Percentiles rank a stretch among this genome's conserved stretches.
phyloP scores from a whole-genome alignment of 1,140 invertebrate species.

The Galleria mellonella region DNA sequence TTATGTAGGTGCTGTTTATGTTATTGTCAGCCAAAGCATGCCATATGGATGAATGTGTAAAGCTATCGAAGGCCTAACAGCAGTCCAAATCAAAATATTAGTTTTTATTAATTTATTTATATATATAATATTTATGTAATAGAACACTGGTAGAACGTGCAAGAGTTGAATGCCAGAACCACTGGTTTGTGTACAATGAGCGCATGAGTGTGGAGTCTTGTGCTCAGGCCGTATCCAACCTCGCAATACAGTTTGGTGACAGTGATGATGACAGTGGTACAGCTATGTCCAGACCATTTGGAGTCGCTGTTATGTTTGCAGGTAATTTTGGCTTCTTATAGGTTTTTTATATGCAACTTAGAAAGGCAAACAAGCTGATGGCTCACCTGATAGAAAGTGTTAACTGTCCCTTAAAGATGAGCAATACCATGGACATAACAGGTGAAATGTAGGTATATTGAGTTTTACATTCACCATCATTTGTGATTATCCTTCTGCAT shows the following conservation, averaged over 20 bases:
- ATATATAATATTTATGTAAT: neutral
- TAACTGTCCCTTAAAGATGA: neutral
- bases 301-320: constrained; percentile 95
- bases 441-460: no score
- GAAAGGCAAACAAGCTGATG: no score
- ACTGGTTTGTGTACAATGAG: constrained; percentile 99
- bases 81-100: no score
- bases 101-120: no score
- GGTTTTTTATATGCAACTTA: no score
- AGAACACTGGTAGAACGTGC: constrained; percentile 96
- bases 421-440: neutral
- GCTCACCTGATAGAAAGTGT: no score
- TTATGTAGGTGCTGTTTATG: no score
- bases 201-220: constrained; percentile 97
- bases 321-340: constrained; percentile 60
- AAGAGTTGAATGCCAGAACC: constrained; percentile 96
- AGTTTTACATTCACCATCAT: no score
- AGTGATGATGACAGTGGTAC: constrained; percentile 94
- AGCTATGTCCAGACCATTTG: constrained; percentile 99
- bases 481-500: no score
- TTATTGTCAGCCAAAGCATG: no score
- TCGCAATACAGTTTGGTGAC: constrained; percentile 99
- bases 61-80: no score
- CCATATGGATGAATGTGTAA: no score
- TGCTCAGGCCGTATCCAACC: constrained; percentile 97